Percentiles rank a stretch among this genome's conserved stretches.
phyloP scores from a whole-genome alignment of 2,888 invertebrate genomes.

The Lymantria monacha region DNA sequence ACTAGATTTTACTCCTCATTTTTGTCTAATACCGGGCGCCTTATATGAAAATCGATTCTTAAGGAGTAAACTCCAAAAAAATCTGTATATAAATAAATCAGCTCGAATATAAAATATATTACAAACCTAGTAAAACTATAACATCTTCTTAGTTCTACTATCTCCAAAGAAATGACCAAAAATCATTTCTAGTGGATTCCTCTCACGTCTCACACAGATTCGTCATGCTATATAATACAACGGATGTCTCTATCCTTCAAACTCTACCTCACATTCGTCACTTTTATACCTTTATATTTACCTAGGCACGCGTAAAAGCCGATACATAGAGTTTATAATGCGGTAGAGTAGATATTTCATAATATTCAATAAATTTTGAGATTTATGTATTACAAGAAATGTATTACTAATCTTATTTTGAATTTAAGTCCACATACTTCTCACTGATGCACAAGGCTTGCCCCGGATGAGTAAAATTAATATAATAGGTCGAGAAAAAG shows the following conservation, averaged over 20 bases:
- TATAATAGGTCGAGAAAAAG: too few species aligned
- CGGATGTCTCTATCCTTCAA: conserved; percentile 54
- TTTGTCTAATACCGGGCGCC: too few species aligned
- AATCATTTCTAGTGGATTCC: conserved; percentile 20
- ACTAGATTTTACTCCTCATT: too few species aligned
- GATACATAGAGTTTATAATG: conserved; percentile 42
- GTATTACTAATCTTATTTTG: too few species aligned
- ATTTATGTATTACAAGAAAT: not conserved
- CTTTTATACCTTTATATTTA: conserved; percentile 73
- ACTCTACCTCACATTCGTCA: conserved; percentile 64
- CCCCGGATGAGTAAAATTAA: too few species aligned
- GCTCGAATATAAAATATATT: not conserved
- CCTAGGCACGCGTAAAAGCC: conserved; percentile 70
- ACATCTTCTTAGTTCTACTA: not conserved
- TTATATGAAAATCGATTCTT: too few species aligned
- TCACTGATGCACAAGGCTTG: too few species aligned
- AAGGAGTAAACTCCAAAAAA: too few species aligned
- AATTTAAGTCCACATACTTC: too few species aligned
- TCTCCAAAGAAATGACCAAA: conserved; percentile 26
- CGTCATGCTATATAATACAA: conserved; percentile 36
- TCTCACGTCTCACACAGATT: conserved; percentile 40
- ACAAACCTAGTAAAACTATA: not conserved
- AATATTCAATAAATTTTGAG: not conserved
- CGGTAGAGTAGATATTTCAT: conserved; percentile 25
- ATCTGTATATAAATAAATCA: too few species aligned